Conservation (phyloP, 2,797 vertebrate genomes). For the Sebastes dallii region DNA sequence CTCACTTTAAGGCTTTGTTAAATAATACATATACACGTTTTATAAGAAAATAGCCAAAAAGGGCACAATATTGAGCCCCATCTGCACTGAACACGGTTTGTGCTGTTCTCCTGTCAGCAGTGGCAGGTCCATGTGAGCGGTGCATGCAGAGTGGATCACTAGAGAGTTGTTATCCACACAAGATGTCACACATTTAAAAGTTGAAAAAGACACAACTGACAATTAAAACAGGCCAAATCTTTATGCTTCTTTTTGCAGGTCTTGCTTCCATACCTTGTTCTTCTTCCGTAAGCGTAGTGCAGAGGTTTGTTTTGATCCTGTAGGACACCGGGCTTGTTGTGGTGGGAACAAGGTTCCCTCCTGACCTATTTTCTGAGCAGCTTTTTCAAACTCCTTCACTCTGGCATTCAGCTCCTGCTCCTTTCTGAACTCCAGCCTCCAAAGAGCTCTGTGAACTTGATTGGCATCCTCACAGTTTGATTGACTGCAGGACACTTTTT, state of each 20-base stretch:
- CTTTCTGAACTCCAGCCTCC: conserved; percentile 41
- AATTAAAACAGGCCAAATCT: conserved; percentile 4
- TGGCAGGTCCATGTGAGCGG: neutral
- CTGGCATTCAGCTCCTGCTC: conserved; percentile 52
- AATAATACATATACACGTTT: neutral
- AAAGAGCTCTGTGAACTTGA: conserved; percentile 56
- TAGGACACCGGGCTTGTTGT: conserved; percentile 46
- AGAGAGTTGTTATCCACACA: neutral
- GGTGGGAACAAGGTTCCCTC: conserved; percentile 43
- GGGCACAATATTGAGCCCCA: neutral
- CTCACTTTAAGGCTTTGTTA: neutral
- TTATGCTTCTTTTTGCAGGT: neutral
- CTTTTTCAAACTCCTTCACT: conserved; percentile 49
- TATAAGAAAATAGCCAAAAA: neutral
- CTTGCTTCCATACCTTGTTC: neutral
- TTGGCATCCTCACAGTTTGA: conserved; percentile 53
- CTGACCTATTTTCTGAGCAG: conserved; percentile 62
- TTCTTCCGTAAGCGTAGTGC: conserved; percentile 10
- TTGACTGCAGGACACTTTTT: conserved; percentile 61
- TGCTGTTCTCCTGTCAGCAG: neutral
- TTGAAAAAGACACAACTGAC: neutral
- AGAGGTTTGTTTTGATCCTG: conserved; percentile 44
- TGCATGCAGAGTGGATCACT: neutral
- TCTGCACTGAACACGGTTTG: neutral
- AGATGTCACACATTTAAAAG: neutral